phyloP scores from a whole-genome alignment of 2,797 vertebrate genomes.

The Urosaurus nigricauda region DNA sequence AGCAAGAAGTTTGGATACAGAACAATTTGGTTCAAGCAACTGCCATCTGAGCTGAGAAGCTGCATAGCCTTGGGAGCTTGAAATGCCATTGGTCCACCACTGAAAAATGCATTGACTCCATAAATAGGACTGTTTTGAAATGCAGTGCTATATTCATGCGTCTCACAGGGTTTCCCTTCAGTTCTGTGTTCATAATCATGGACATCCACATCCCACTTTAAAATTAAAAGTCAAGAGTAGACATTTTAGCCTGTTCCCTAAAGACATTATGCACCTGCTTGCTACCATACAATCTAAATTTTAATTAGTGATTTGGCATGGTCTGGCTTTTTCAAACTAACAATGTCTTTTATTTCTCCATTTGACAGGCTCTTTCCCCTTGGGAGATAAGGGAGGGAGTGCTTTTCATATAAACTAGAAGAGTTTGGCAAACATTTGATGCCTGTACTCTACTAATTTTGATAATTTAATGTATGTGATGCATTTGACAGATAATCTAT shows the following conservation, averaged over 20 bases:
- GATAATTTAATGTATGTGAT: slow-evolving; percentile 67
- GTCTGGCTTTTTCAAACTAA: slow-evolving; percentile 71
- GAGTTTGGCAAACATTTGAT: slow-evolving; percentile 67
- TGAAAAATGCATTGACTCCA: neutral
- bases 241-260: slow-evolving; percentile 40
- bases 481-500: slow-evolving; percentile 72
- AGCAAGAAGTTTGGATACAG: neutral
- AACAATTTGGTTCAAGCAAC: neutral
- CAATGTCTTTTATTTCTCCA: slow-evolving; percentile 74
- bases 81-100: neutral
- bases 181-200: slow-evolving; percentile 27
- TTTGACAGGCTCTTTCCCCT: slow-evolving; percentile 65
- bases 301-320: slow-evolving; percentile 77
- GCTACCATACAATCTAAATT: slow-evolving; percentile 55
- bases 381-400: slow-evolving; percentile 62
- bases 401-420: slow-evolving; percentile 71
- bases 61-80: neutral
- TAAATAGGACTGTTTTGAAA: slow-evolving; percentile 14
- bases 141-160: slow-evolving; percentile 7
- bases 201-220: slow-evolving; percentile 30
- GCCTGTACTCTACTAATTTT: slow-evolving; percentile 57
- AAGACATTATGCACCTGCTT: slow-evolving; percentile 67
- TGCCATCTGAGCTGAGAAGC: neutral
- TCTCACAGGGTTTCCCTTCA: slow-evolving; percentile 26
- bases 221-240: slow-evolving; percentile 46